Conservation (phyloP, 2,797 vertebrate species). For the Sebastes baramenuke region DNA sequence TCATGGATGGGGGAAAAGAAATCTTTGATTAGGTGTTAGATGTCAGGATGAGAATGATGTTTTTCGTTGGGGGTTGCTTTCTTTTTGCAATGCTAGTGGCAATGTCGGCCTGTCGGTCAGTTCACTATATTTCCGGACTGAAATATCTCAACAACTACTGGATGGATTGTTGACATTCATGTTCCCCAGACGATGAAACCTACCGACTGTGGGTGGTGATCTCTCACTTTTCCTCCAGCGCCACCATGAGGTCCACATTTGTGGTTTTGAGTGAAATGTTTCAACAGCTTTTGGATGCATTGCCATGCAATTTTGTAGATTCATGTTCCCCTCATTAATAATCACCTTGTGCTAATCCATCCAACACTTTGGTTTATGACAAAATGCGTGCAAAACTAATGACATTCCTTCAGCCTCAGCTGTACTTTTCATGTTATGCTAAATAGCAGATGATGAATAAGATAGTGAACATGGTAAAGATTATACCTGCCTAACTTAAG, state of each 20-base stretch:
- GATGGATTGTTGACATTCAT: background rate
- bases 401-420: background rate
- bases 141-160: background rate
- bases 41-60: background rate
- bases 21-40: constrained; percentile 8
- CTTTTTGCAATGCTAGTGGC: background rate
- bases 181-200: background rate
- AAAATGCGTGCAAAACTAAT: background rate
- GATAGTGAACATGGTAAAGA: no score
- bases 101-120: background rate
- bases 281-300: background rate
- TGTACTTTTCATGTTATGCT: background rate
- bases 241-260: background rate
- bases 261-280: background rate
- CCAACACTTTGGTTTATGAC: background rate
- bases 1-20: background rate
- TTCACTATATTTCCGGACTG: background rate
- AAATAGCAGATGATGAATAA: background rate
- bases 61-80: background rate
- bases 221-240: background rate
- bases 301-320: background rate
- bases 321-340: background rate
- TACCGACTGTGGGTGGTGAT: background rate
- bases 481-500: background rate
- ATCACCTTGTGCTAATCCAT: background rate